Percentiles rank a stretch among this genome's conserved stretches.
These are phyloP conservation scores for Nycteola revayana DNA, from an alignment of 2,888 invertebrate species.

Conservation along the genomic window DNA sequence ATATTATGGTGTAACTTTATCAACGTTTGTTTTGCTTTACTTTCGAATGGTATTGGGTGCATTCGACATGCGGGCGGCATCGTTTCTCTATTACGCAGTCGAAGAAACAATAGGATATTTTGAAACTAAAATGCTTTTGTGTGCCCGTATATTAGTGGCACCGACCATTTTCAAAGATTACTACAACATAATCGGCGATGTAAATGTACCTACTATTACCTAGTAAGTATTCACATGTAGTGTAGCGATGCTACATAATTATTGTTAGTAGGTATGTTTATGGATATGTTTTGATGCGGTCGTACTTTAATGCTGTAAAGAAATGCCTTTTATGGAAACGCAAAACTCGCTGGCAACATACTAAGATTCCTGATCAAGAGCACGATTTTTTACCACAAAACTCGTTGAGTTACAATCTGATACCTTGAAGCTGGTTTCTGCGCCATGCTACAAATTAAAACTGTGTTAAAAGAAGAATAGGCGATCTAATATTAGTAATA, in stretches of 20 bases:
- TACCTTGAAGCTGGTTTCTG: no score
- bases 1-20: constrained; percentile 27
- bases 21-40: constrained; percentile 21
- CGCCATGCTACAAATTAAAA: no score
- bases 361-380: no score
- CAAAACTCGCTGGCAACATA: no score
- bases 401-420: no score
- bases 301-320: no score
- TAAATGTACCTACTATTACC: background rate
- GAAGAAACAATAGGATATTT: constrained; percentile 32
- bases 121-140: constrained; percentile 25
- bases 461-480: no score
- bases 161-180: background rate
- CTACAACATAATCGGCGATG: background rate
- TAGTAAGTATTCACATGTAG: background rate
- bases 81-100: constrained; percentile 20
- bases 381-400: no score
- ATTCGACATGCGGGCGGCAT: constrained; percentile 22
- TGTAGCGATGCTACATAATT: no score
- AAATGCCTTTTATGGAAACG: no score
- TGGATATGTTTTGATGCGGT: no score
- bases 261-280: background rate
- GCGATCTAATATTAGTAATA: no score
- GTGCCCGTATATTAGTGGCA: constrained; percentile 4
- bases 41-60: constrained; percentile 28